Base-by-base conservation (phyloP, 2,113 vertebrate genomes). In the Sinocyclocheilus rhinocerous region DNA sequence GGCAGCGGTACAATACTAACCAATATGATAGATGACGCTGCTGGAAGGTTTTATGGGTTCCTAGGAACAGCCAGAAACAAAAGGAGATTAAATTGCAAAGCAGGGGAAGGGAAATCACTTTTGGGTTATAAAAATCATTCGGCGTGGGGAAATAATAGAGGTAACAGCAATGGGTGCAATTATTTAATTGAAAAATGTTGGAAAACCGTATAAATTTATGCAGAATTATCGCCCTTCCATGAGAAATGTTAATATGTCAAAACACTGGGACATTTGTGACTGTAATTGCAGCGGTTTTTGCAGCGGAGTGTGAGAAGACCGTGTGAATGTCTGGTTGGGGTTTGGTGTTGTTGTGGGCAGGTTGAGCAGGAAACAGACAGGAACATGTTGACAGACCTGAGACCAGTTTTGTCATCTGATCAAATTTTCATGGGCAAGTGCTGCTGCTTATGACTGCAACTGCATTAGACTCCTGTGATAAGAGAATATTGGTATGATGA, bases 1-100 rank as follows among this genome's bases (percentile, higher is more conserved):
- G 95, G 95, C 95, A 96, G 94, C 95, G 95, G 95, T 92, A 93
- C 92, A 95, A 96, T 94, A 96, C 95, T 94, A 95, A 95, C 93
- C 90, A 89, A 91, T 91, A 88, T 94, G 95, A 96, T 96, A 95
- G 96, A 96, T 96, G 96, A 95, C 91, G 76, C 36, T 50, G 52
- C 67, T 85, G 85, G 22, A 67, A 85, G 88, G 69, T 85, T 90
- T 89, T 89, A 87, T 88, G 83, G 87, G 82, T 85, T 75, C 59
- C 52, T 50, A 16, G 59, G 86, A 87, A 87, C 86, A 76, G 57
- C 69, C 42, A 57, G 88, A 89, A 88, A 88, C 87, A 90, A 88
- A 91, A 85, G 88, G 55, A 86, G 85, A 86, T 81, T 78, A 86
- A 89, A 89, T 87, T 85, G 84, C 84, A 79, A 87, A 84, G 83